A percentile compares a stretch with the other conserved stretches of the same genome.
These are phyloP conservation scores for Lepidurus couesii DNA, from an alignment of 1,140 invertebrate species.

Conservation along the genomic window DNA sequence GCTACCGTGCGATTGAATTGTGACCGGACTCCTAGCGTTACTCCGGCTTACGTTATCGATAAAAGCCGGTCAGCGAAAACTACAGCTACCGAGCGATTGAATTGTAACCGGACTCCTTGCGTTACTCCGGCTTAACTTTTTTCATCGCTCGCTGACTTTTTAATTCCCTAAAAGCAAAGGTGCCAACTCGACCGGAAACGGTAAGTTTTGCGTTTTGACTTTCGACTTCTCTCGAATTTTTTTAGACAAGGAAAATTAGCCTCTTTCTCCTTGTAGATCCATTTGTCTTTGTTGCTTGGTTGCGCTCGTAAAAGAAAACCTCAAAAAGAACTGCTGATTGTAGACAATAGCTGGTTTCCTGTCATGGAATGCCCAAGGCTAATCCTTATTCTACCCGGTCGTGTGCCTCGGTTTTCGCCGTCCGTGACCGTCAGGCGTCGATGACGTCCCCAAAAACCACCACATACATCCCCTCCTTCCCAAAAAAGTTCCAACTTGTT, in stretches of 20 bases:
- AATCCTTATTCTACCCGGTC: not conserved
- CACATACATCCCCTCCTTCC: not conserved
- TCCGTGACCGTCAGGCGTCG: constrained; percentile 20
- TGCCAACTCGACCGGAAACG: not conserved
- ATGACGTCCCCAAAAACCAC: not conserved
- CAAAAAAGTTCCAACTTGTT: not conserved
- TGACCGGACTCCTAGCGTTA: not conserved
- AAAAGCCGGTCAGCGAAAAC: too few species aligned
- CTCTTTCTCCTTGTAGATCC: not conserved
- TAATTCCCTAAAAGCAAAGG: not conserved
- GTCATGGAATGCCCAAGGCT: constrained; percentile 6
- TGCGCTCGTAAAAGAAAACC: constrained; percentile 6
- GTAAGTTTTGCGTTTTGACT: not conserved
- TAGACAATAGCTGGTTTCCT: constrained; percentile 6
- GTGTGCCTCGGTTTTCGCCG: not conserved
- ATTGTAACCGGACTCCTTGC: not conserved
- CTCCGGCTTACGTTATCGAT: too few species aligned
- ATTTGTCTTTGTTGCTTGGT: not conserved
- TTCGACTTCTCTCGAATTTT: not conserved
- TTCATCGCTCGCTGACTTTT: not conserved
- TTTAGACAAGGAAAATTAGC: not conserved
- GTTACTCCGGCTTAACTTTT: not conserved
- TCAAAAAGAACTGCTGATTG: constrained; percentile 9
- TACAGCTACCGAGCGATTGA: too few species aligned
- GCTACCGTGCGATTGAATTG: not conserved